These are phyloP conservation scores for Hemicentrotus pulcherrimus DNA, from an alignment of 35 echinoderm and acorn worm genomes.

Conservation along the genomic window DNA sequence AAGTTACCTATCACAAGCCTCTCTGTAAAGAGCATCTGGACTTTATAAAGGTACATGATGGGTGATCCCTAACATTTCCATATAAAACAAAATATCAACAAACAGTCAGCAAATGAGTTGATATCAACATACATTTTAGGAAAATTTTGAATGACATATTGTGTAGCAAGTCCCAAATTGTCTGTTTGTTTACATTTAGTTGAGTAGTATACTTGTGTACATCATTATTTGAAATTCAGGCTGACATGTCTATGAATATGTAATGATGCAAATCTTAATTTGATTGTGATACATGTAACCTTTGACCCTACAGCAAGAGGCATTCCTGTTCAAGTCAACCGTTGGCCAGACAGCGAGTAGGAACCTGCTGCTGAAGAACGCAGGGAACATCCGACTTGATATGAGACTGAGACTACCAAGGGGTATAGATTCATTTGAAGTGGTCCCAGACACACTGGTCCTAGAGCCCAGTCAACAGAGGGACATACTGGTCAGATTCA, in stretches of 20 bases:
- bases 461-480: constrained; percentile 75
- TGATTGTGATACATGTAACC: not conserved
- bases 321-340: constrained; percentile 26
- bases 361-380: constrained; percentile 80
- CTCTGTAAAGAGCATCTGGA: too few species aligned
- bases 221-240: not conserved
- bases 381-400: constrained; percentile 73
- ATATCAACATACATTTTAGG: not conserved
- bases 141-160: not conserved
- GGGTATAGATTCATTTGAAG: constrained; percentile 68
- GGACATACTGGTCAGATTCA: constrained; percentile 74
- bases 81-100: not conserved
- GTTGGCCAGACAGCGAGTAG: constrained; percentile 58
- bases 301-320: constrained; percentile 36
- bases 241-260: not conserved
- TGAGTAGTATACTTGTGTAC: not conserved
- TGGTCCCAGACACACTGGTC: constrained; percentile 59
- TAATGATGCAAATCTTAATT: not conserved
- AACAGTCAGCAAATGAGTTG: not conserved
- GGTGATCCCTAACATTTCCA: not conserved
- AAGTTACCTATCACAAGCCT: too few species aligned
- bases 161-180: too few species aligned
- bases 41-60: too few species aligned
- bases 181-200: not conserved
- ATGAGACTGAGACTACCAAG: constrained; percentile 56